Conservation (phyloP, 1,140 invertebrate species). For the Drosophila mayri region DNA sequence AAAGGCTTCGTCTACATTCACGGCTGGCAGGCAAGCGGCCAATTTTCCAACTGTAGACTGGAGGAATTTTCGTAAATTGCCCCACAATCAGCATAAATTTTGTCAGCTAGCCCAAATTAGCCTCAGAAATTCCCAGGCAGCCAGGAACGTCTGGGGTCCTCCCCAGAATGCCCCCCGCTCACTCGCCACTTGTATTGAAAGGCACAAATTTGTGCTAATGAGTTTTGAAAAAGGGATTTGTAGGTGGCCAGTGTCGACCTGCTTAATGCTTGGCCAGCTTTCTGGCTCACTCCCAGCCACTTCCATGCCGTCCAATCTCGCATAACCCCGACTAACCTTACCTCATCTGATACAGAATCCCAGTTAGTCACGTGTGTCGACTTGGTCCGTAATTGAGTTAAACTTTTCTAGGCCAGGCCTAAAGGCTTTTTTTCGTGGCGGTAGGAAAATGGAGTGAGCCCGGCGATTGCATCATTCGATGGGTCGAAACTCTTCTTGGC, state of each 20-base stretch:
- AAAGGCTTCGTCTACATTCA: constrained; percentile 27
- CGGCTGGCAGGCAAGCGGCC: constrained; percentile 34
- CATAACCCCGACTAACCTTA: constrained; percentile 35
- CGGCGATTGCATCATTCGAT: constrained; percentile 71
- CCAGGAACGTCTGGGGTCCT: constrained; percentile 1
- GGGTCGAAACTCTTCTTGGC: constrained; percentile 39
- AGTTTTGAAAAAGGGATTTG: constrained; percentile 81
- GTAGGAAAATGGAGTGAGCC: constrained; percentile 18
- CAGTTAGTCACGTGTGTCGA: constrained; percentile 72
- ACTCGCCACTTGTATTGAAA: constrained; percentile 58
- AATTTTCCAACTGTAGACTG: constrained; percentile 66
- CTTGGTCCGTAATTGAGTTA: constrained; percentile 73
- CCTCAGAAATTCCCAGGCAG: constrained; percentile 7
- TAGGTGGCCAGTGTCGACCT: constrained; percentile 58
- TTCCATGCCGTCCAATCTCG: background rate
- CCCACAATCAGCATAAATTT: constrained; percentile 83
- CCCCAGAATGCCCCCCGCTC: background rate
- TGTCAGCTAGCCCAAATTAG: constrained; percentile 56
- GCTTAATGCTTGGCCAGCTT: constrained; percentile 64
- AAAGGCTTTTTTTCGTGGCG: constrained; percentile 46
- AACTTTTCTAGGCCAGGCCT: constrained; percentile 77
- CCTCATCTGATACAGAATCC: constrained; percentile 47
- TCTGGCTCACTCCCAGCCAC: constrained; percentile 43
- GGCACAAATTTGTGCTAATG: constrained; percentile 82
- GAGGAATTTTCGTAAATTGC: constrained; percentile 74